Conservation (phyloP, 2,113 vertebrate species). For the Lepus europaeus region DNA sequence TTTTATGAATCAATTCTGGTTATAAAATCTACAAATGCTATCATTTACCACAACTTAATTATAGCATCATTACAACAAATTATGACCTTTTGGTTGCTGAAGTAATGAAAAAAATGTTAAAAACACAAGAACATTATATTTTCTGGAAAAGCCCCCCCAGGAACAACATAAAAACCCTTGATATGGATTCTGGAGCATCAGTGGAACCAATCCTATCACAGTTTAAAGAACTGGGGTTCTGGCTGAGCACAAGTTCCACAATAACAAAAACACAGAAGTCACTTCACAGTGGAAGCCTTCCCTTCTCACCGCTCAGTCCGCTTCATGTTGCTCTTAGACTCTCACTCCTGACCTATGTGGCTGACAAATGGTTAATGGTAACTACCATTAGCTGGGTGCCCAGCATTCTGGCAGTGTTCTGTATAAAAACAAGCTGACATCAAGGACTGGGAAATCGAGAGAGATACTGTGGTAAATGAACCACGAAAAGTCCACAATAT, state of each 20-base stretch:
- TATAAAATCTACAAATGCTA: conserved; percentile 78
- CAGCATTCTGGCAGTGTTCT: neutral
- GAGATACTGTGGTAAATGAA: too few species aligned
- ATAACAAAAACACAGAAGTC: too few species aligned
- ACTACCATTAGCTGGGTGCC: neutral
- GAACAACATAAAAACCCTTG: neutral
- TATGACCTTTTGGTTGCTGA: conserved; percentile 87
- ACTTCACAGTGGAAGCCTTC: rapidly evolving
- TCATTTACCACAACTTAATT: conserved; percentile 83
- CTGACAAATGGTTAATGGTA: neutral
- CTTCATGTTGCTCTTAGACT: rapidly evolving
- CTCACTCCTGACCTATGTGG: neutral
- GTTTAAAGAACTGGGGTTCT: neutral
- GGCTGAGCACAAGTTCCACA: neutral
- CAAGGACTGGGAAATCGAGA: neutral
- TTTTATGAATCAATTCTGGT: conserved; percentile 84
- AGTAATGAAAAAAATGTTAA: conserved; percentile 55
- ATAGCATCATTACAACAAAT: conserved; percentile 78
- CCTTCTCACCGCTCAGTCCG: too few species aligned
- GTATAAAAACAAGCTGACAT: neutral
- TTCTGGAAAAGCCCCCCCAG: neutral
- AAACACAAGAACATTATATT: conserved; percentile 41
- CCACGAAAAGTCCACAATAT: neutral
- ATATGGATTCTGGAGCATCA: neutral
- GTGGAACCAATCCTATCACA: neutral